phyloP scores from a whole-genome alignment of 2,888 invertebrate species.

The Mesoligia furuncula region DNA sequence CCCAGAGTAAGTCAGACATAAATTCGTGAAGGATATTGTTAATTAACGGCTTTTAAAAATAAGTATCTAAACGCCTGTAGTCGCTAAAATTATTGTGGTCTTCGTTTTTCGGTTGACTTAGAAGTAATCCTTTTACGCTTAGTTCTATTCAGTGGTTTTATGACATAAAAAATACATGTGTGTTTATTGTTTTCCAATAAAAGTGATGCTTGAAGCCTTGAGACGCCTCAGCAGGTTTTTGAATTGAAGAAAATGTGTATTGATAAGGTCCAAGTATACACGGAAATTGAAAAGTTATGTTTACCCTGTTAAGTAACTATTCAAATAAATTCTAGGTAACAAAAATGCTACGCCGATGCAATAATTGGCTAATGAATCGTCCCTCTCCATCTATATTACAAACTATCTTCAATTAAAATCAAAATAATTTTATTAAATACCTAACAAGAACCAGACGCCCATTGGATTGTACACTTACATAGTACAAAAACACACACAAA shows the following conservation, averaged over 20 bases:
- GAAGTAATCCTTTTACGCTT: constrained; percentile 20
- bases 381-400: neutral
- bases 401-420: neutral
- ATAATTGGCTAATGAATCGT: neutral
- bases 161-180: neutral
- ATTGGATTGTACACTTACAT: neutral
- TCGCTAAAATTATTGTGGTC: neutral
- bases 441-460: neutral
- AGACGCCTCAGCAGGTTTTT: constrained; percentile 4
- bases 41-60: too few relatives aligned
- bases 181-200: constrained; percentile 50
- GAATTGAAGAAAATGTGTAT: constrained; percentile 14
- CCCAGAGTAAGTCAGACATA: neutral
- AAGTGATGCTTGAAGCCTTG: constrained; percentile 11
- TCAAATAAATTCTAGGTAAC: neutral
- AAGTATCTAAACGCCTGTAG: neutral
- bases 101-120: neutral
- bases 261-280: constrained; percentile 4
- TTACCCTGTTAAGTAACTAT: neutral
- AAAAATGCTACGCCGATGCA: neutral
- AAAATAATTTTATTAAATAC: neutral
- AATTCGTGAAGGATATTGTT: neutral
- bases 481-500: neutral
- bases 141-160: neutral
- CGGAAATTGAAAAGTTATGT: constrained; percentile 8